Evolutionary conservation across 2,888 invertebrate species (phyloP).

Genomic region (Hyposoter didymator): DNA sequence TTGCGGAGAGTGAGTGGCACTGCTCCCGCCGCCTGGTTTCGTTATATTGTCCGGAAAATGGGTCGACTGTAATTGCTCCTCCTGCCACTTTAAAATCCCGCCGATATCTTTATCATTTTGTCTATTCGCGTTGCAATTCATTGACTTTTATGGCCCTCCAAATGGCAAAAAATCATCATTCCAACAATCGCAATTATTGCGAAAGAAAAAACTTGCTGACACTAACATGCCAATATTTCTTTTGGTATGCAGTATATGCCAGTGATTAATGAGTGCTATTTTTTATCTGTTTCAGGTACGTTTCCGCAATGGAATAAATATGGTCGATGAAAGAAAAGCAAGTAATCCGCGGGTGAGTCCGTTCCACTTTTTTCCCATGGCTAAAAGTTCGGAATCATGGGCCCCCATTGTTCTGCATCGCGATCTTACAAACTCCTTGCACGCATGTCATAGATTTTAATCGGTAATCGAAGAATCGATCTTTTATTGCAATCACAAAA

Average conservation of each 20-base stretch:
- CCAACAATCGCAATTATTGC: background rate
- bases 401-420: background rate
- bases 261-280: slow-evolving; percentile 34
- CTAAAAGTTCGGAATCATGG: background rate
- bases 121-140: background rate
- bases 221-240: background rate
- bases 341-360: slow-evolving; percentile 61
- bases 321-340: background rate
- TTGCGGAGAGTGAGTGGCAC: slow-evolving; percentile 53
- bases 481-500: slow-evolving; percentile 48
- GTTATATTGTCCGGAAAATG: slow-evolving; percentile 82
- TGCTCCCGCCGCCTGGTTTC: slow-evolving; percentile 70
- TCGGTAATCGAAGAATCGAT: slow-evolving; percentile 52
- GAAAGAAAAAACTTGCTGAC: background rate
- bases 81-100: slow-evolving; percentile 55
- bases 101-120: slow-evolving; percentile 54
- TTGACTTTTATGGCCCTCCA: background rate
- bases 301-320: slow-evolving; percentile 24
- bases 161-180: background rate
- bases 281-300: slow-evolving; percentile 73
- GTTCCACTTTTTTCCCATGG: slow-evolving; percentile 54
- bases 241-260: background rate
- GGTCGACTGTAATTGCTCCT: slow-evolving; percentile 82
- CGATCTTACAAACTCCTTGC: background rate
- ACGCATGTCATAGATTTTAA: slow-evolving; percentile 11